These are phyloP conservation scores for Drosophila paranaensis DNA, from an alignment of 2,888 invertebrate species.

Conservation along the genomic window DNA sequence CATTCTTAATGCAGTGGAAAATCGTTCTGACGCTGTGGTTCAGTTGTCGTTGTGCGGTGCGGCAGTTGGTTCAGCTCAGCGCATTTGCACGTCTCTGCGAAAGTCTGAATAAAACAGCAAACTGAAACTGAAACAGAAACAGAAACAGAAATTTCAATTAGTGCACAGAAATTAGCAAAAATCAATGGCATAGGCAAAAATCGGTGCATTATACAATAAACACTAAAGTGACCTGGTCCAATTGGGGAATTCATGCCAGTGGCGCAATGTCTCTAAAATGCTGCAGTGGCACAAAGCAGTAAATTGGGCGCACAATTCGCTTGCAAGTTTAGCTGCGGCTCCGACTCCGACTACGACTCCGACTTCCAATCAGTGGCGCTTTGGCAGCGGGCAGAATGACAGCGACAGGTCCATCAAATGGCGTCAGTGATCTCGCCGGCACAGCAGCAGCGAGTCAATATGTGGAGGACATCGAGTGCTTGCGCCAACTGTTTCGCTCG, in stretches of 20 bases:
- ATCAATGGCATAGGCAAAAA: slow-evolving; percentile 53
- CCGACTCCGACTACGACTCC: slow-evolving; percentile 12
- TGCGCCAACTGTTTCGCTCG: slow-evolving; percentile 65
- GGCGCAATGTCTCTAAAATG: slow-evolving; percentile 62
- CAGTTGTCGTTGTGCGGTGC: slow-evolving; percentile 63
- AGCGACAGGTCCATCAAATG: slow-evolving; percentile 41
- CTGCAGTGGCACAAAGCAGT: slow-evolving; percentile 55
- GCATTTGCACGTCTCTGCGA: slow-evolving; percentile 22
- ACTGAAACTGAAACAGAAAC: slow-evolving; percentile 7
- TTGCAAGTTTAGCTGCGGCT: slow-evolving; percentile 11
- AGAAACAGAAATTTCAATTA: slow-evolving; percentile 12
- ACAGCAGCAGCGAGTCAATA: slow-evolving; percentile 39
- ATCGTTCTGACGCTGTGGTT: slow-evolving; percentile 46
- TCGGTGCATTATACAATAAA: slow-evolving; percentile 58
- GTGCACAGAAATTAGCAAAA: slow-evolving; percentile 37
- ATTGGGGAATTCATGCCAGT: slow-evolving; percentile 55
- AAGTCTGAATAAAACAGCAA: slow-evolving; percentile 22
- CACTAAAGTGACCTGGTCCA: slow-evolving; percentile 45
- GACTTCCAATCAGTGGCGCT: slow-evolving; percentile 13
- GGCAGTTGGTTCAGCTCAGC: slow-evolving; percentile 27
- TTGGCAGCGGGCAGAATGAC: slow-evolving; percentile 24
- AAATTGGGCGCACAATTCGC: slow-evolving; percentile 41
- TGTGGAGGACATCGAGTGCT: slow-evolving; percentile 78
- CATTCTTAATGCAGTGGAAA: slow-evolving; percentile 60
- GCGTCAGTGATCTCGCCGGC: slow-evolving; percentile 35